Base-by-base conservation (phyloP, 1,140 invertebrate species). In the Drosophila orena region DNA sequence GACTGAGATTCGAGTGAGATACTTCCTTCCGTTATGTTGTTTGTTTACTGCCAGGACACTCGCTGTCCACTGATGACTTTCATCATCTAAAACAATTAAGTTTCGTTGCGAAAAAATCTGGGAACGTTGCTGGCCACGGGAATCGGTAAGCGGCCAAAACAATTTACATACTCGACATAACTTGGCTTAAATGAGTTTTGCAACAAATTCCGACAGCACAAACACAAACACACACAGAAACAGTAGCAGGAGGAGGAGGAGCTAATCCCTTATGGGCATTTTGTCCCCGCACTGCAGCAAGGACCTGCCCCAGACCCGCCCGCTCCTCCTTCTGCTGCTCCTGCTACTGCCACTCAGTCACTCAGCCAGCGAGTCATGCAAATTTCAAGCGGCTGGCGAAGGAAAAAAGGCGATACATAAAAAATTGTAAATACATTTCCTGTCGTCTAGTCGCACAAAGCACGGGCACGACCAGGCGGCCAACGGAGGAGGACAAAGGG, bases 221-320 rank as follows among this genome's bases (percentile, higher is more conserved):
- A 38, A 44, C 65, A 60, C 14, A 37, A 14, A 38, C 4, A 24
- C 24, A 38, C 27, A 27, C 24, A 37, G 35, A 37, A 37, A 3
- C 1, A 52, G 54, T 53, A 57, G 12, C 27, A 37, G 3, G 34
- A 10, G 35, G 54, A n/a, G 20, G 17, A 14, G 10, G 11, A 30
- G 90, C 84, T 91, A 91, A 91, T 91, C 90, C 90, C 90, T 90
- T 85, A 81, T 89, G 90, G 90, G 90, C 90, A 91, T 91, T 91
- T 90, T 90, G 90, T 90, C 27, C 47, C 30, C 11, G 20, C 2
- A 65, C 62, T 77, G 61, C 44, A 22, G 57, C 59, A 47, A 22
- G 20, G 15, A 46, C 62, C 61, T 20, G 20, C 20, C 7, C 7
- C 59, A 8, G 12, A 11, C 2, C 22, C 24, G 11, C 14, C 22